These are phyloP conservation scores for Scortum barcoo DNA, from an alignment of 2,113 vertebrate species.

Conservation along the genomic window DNA sequence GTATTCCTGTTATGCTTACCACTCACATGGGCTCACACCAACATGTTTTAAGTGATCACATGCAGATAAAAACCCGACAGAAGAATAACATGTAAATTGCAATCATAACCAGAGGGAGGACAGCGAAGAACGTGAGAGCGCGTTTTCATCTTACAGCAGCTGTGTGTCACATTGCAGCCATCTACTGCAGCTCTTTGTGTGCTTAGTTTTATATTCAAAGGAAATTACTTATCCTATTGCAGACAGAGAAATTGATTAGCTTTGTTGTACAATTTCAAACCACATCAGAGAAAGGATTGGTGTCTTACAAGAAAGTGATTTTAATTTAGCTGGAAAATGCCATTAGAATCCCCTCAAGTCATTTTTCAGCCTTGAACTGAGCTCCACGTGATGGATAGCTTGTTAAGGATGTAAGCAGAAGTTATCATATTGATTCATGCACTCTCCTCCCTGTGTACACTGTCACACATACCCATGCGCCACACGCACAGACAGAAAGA, in stretches of 20 bases:
- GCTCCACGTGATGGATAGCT: constrained; percentile 43
- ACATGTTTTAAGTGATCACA: background rate
- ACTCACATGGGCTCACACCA: background rate
- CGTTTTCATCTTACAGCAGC: constrained; percentile 41
- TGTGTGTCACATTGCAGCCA: constrained; percentile 9
- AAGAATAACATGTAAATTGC: constrained; percentile 34
- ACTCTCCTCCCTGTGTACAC: constrained; percentile 1
- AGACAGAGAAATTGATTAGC: constrained; percentile 43
- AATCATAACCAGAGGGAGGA: constrained; percentile 40
- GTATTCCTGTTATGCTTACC: background rate
- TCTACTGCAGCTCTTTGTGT: constrained; percentile 9
- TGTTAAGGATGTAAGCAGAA: constrained; percentile 40
- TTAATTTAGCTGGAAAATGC: constrained; percentile 53
- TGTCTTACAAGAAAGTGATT: constrained; percentile 49
- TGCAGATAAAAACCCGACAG: constrained; percentile 37
- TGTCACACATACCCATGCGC: constrained; percentile 9
- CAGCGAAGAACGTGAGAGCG: background rate
- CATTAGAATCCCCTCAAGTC: constrained; percentile 35
- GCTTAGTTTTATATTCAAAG: constrained; percentile 42
- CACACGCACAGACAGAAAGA: background rate
- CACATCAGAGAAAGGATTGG: constrained; percentile 42
- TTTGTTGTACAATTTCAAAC: constrained; percentile 56
- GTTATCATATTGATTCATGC: constrained; percentile 62
- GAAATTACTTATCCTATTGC: constrained; percentile 42
- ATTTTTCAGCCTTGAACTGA: constrained; percentile 38